Percentiles rank a stretch among this genome's conserved stretches.
These are phyloP conservation scores for Ischnura elegans DNA, from an alignment of 2,888 invertebrate species.

Conservation along the genomic window DNA sequence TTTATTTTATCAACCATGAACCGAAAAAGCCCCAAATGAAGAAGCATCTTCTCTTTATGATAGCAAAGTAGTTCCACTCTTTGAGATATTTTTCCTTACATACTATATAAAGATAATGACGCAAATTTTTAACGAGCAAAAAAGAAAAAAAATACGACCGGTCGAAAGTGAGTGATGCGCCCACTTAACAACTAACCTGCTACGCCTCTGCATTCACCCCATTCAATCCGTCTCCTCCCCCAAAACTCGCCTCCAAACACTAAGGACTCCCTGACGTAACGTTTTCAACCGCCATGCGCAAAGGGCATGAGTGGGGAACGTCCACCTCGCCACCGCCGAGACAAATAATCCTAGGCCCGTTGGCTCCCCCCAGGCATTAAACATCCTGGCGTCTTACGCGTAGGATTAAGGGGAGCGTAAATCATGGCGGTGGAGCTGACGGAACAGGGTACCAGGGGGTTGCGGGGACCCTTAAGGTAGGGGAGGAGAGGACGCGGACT, in stretches of 20 bases:
- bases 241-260: slow-evolving; percentile 26
- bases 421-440: slow-evolving; percentile 40
- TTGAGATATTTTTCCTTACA: too few species aligned
- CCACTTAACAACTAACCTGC: too few species aligned
- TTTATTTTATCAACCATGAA: too few species aligned
- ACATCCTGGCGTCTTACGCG: slow-evolving; percentile 49
- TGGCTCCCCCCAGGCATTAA: slow-evolving; percentile 52
- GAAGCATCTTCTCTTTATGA: too few species aligned
- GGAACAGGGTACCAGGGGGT: neutral
- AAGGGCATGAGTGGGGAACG: slow-evolving; percentile 30
- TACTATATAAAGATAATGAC: too few species aligned
- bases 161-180: too few species aligned
- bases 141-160: too few species aligned
- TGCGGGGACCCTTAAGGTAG: neutral
- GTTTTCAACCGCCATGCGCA: slow-evolving; percentile 16
- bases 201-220: too few species aligned
- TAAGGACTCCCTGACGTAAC: slow-evolving; percentile 32
- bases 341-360: slow-evolving; percentile 57
- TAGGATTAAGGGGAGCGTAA: slow-evolving; percentile 55
- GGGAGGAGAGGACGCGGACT: neutral
- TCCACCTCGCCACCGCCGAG: slow-evolving; percentile 42
- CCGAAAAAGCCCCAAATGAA: too few species aligned
- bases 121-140: too few species aligned
- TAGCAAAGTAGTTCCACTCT: too few species aligned
- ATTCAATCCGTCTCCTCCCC: neutral